Evolutionary conservation across 2,797 vertebrate species (phyloP), one percentile per base, ranked within the genome.

Genomic region (Anomalospiza imberbis): DNA sequence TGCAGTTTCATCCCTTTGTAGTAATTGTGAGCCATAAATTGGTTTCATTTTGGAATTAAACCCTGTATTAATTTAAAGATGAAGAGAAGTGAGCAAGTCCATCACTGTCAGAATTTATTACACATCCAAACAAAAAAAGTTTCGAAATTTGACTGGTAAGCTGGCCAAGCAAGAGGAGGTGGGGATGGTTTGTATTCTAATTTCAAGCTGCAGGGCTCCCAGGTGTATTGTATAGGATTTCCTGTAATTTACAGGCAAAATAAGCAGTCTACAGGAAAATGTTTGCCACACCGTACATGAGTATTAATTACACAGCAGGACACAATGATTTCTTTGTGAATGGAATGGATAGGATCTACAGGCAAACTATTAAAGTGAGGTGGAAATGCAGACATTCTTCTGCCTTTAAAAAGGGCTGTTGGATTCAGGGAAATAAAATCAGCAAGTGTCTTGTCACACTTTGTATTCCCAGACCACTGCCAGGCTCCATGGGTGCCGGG

Each of bases 231-330:
- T 97, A 97, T 96, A 97, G 97, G 96, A 98, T 97, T 98, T 98
- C 97, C 97, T 98, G 97, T 96, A 97, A 98, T 98, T 98, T 98
- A 96, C 96, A 96, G 96, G 94, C 96, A 97, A 98, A 98, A 98
- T 96, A 97, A 98, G 97, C 97, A 97, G 97, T 95, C 97, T 97
- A 96, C 95, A 97, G 96, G 95, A 98, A 96, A 96, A 97, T 81
- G 92, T 97, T 98, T 97, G 96, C 96, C 94, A 96, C 96, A 93
- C 92, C 92, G 61, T 98, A 97, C 94, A 93, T 76, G 94, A 6
- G 94, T 97, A 97, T 98, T 98, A 98, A 98, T 98, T 98, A 98
- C 97, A 97, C 97, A 98, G 98, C 97, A 97, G 97, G 98, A 97
- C 88, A 97, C 97, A 98, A 97, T 97, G 74, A 96, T 97, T 97